Percentiles rank a stretch among this genome's conserved stretches.
phyloP scores from a whole-genome alignment of 2,888 invertebrate genomes.

The Coenonympha glycerion region DNA sequence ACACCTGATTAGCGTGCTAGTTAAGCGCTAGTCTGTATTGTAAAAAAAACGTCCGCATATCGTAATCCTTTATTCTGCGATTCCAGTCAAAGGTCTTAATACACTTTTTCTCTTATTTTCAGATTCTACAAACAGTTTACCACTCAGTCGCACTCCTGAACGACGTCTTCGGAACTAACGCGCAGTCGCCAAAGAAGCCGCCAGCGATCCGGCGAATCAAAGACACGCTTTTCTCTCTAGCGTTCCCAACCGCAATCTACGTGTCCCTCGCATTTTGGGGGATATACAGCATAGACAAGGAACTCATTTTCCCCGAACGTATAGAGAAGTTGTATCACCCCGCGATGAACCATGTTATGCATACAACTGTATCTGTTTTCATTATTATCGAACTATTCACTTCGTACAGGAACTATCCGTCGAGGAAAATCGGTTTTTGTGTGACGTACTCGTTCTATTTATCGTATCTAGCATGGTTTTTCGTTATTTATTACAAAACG shows the following conservation, averaged over 20 bases:
- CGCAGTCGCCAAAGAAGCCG: slow-evolving; percentile 71
- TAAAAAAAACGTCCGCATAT: too few species aligned
- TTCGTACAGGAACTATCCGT: slow-evolving; percentile 83
- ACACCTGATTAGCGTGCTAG: too few species aligned
- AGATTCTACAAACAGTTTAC: slow-evolving; percentile 85
- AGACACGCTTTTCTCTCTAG: slow-evolving; percentile 79
- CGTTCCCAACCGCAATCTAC: slow-evolving; percentile 85
- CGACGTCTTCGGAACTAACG: slow-evolving; percentile 84
- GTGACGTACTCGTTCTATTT: slow-evolving; percentile 76
- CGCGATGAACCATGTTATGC: slow-evolving; percentile 93
- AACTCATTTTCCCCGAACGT: slow-evolving; percentile 88
- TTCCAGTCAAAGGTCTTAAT: too few species aligned
- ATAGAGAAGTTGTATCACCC: slow-evolving; percentile 83
- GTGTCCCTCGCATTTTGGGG: slow-evolving; percentile 92
- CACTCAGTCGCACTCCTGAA: slow-evolving; percentile 83
- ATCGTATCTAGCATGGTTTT: slow-evolving; percentile 82
- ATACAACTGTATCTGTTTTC: slow-evolving; percentile 87
- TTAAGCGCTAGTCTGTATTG: too few species aligned
- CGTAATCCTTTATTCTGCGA: too few species aligned
- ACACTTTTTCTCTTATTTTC: slow-evolving; percentile 45
- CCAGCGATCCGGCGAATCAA: slow-evolving; percentile 80
- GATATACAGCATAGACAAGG: slow-evolving; percentile 87
- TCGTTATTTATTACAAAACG: slow-evolving; percentile 79
- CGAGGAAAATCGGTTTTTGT: slow-evolving; percentile 76
- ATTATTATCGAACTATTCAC: slow-evolving; percentile 83